A percentile compares a stretch with the other conserved stretches of the same genome.
These are phyloP conservation scores for Lepidostoma basale DNA, from an alignment of 1,140 invertebrate species.

Conservation along the genomic window DNA sequence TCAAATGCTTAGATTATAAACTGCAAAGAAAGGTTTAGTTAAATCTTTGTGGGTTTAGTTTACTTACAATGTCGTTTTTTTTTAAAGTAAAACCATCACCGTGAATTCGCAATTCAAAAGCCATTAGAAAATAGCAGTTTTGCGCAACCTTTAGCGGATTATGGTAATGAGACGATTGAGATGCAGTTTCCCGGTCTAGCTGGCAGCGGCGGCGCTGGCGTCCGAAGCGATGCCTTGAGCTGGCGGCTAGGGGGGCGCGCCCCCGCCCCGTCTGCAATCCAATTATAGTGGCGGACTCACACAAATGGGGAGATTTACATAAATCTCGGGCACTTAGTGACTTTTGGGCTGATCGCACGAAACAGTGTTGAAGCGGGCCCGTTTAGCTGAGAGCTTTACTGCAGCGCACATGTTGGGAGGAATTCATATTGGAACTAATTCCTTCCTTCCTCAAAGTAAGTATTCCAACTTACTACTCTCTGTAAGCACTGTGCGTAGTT, in stretches of 20 bases:
- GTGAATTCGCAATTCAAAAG: too few relatives aligned
- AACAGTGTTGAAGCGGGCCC: slow-evolving; percentile 34
- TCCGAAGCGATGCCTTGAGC: not conserved
- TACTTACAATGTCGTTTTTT: too few relatives aligned
- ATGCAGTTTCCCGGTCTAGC: slow-evolving; percentile 3
- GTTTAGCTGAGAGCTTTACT: slow-evolving; percentile 13
- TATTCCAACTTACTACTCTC: too few relatives aligned
- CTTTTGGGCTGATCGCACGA: slow-evolving; percentile 37
- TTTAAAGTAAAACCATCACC: too few relatives aligned
- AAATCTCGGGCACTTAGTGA: slow-evolving; percentile 22
- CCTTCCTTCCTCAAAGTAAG: too few relatives aligned
- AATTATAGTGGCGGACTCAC: slow-evolving; percentile 36
- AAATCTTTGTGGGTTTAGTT: too few relatives aligned
- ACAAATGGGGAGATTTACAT: slow-evolving; percentile 41
- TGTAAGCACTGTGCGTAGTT: too few relatives aligned
- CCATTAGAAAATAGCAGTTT: too few relatives aligned
- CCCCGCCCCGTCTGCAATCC: slow-evolving; percentile 39
- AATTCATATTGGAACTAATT: too few relatives aligned
- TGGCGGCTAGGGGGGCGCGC: not conserved
- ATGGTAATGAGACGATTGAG: not conserved
- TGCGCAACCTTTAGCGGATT: slow-evolving; percentile 6
- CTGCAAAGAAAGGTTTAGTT: too few relatives aligned
- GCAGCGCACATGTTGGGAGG: slow-evolving; percentile 11
- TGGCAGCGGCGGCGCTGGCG: not conserved
- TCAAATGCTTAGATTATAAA: too few relatives aligned